A percentile compares a stretch with the other conserved stretches of the same genome.
phyloP scores from a whole-genome alignment of 2,113 vertebrate species.

The Carettochelys insculpta region DNA sequence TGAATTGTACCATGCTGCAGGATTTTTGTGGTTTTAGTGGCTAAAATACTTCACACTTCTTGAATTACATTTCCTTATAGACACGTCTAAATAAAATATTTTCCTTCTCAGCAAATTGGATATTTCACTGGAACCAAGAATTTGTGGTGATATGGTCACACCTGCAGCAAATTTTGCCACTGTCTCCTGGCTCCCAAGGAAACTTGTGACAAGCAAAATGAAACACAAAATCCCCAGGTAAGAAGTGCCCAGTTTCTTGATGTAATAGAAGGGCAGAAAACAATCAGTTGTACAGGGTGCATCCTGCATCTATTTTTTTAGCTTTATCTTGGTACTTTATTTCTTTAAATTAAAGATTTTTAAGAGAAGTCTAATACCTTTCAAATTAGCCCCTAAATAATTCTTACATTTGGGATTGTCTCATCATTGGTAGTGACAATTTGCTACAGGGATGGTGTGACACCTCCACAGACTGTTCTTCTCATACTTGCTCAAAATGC shows the following conservation, averaged over 20 bases:
- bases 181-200: neutral
- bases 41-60: neutral
- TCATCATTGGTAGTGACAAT: neutral
- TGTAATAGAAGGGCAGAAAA: neutral
- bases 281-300: neutral
- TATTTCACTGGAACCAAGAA: neutral
- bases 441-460: neutral
- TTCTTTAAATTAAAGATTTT: no score
- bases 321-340: neutral
- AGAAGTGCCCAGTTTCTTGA: neutral
- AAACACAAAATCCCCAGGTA: neutral
- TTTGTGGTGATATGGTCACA: neutral
- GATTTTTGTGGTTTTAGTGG: slow-evolving; percentile 20
- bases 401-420: neutral
- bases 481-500: neutral
- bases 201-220: neutral
- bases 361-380: neutral
- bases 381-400: neutral
- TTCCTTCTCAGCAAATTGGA: neutral
- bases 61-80: neutral
- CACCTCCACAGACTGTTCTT: neutral
- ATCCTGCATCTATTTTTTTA: neutral
- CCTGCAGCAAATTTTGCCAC: neutral
- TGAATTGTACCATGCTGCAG: neutral
- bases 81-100: neutral